Base-by-base conservation (phyloP, 2,797 vertebrate species). In the Chelon auratus region DNA sequence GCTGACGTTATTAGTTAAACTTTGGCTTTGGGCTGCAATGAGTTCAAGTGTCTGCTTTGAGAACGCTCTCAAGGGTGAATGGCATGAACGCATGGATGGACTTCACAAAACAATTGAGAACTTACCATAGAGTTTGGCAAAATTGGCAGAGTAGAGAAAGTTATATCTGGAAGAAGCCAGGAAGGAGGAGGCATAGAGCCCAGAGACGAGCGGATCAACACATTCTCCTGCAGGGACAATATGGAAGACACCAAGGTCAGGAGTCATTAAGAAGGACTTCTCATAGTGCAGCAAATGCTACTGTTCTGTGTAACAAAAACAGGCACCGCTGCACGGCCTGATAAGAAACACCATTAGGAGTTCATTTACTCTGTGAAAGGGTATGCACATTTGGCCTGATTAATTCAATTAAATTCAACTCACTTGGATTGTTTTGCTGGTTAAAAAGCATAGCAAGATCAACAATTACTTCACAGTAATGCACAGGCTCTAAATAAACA, bases 91-190 rank as follows among this genome's bases (percentile, higher is more conserved):
- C 9, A 67, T 47, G 30, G 6, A 65, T 33, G 1, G 62, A 33
- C 14, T 58, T 6, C 11, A 17, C 14, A 7, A 6, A 3, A 18
- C 22, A 20, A 17, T 15, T 6, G 7, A 17, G 9, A 63, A 86
- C 97, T 96, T 95, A 99, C 98, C 97, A 64, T 98, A 96, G 42
- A 99, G 85, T 84, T 97, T 95, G 83, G 95, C 96, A 52, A 98
- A 98, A 83, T 96, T 96, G 40, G 98, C 91, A 0, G 96, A 95
- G 61, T 98, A 98, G 60, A 98, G 95, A 72, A 98, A 95, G 87
- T 91, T 96, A 61, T 98, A 97, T 93, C 95, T 96, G 78, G 98
- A 99, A 37, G 98, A 99, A 53, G 97, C 97, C 39, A 96, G 95
- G 60, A 99, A 95, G 54, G 96, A 97, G 0, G 95, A 97, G 17